These are phyloP conservation scores for Halcyon malimbica DNA, from an alignment of 2,113 vertebrate species.

Conservation along the genomic window DNA sequence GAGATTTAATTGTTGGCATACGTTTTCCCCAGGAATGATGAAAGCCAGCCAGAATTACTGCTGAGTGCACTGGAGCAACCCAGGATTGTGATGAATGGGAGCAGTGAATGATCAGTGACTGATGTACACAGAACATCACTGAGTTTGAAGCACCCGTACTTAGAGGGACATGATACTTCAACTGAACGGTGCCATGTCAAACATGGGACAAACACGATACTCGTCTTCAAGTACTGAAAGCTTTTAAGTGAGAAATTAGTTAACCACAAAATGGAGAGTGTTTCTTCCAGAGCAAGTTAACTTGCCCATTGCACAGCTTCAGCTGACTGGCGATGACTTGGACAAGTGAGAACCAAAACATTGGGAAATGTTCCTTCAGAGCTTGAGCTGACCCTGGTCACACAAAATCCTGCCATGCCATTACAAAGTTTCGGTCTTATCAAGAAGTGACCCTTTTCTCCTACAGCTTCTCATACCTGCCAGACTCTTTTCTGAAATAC, in stretches of 20 bases:
- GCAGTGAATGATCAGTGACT: conserved; percentile 13
- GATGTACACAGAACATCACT: conserved; percentile 8
- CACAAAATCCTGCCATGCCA: not conserved
- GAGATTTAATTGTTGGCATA: conserved; percentile 48
- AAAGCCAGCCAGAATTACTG: conserved; percentile 45
- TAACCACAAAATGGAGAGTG: not conserved
- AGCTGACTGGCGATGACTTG: not conserved
- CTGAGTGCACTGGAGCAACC: conserved; percentile 2
- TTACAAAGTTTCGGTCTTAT: not conserved
- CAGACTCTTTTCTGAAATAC: not conserved
- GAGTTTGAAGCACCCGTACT: conserved; percentile 26
- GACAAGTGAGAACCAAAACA: not conserved
- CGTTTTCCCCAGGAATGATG: conserved; percentile 32
- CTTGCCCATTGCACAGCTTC: not conserved
- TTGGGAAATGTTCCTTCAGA: not conserved
- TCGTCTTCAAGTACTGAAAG: not conserved
- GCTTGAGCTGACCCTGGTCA: not conserved
- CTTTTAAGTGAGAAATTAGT: conserved; percentile 1
- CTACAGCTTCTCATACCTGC: not conserved
- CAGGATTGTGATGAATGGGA: conserved; percentile 46
- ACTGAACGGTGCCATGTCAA: not conserved
- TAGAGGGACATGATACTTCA: not conserved
- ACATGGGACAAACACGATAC: not conserved
- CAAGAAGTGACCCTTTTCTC: not conserved
- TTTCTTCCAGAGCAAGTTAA: not conserved